These are phyloP conservation scores for Cardinalis cardinalis DNA, from an alignment of 2,113 vertebrate genomes.

Conservation along the genomic window DNA sequence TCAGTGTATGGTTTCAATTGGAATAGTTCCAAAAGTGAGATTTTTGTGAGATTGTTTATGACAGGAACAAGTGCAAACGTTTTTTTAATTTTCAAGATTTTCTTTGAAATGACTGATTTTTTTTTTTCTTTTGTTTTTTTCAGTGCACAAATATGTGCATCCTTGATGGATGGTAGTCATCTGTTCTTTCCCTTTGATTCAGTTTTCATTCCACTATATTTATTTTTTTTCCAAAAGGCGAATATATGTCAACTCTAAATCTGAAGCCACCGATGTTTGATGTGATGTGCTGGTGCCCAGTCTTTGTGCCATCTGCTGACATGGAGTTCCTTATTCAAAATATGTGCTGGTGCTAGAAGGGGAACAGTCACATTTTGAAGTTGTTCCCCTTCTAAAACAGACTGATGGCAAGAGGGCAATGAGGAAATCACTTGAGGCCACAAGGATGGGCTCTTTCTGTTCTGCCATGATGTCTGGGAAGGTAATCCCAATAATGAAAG, in stretches of 20 bases:
- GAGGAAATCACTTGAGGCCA: neutral
- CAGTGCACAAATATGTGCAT: slow-evolving; percentile 58
- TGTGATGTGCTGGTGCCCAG: slow-evolving; percentile 45
- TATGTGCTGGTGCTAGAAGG: slow-evolving; percentile 38
- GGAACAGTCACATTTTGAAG: neutral
- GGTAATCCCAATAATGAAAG: neutral
- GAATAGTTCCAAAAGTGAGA: slow-evolving; percentile 75
- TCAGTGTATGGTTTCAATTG: slow-evolving; percentile 81
- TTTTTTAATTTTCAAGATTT: slow-evolving; percentile 66
- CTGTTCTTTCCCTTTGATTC: slow-evolving; percentile 67
- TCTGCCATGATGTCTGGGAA: neutral
- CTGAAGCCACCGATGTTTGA: slow-evolving; percentile 51
- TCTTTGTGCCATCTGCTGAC: slow-evolving; percentile 52
- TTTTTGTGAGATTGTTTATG: slow-evolving; percentile 76
- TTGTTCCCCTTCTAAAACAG: slow-evolving; percentile 15
- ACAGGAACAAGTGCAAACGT: slow-evolving; percentile 75
- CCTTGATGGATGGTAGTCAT: slow-evolving; percentile 71
- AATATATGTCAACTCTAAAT: slow-evolving; percentile 59
- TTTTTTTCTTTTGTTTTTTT: neutral
- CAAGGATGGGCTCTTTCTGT: neutral
- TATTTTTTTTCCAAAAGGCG: slow-evolving; percentile 75
- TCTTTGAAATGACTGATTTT: slow-evolving; percentile 64
- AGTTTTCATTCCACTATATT: slow-evolving; percentile 81
- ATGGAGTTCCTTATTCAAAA: slow-evolving; percentile 30
- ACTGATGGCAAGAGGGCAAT: neutral